Evolutionary conservation across 2,888 invertebrate species (phyloP).

Genomic region (Microctonus brassicae): DNA sequence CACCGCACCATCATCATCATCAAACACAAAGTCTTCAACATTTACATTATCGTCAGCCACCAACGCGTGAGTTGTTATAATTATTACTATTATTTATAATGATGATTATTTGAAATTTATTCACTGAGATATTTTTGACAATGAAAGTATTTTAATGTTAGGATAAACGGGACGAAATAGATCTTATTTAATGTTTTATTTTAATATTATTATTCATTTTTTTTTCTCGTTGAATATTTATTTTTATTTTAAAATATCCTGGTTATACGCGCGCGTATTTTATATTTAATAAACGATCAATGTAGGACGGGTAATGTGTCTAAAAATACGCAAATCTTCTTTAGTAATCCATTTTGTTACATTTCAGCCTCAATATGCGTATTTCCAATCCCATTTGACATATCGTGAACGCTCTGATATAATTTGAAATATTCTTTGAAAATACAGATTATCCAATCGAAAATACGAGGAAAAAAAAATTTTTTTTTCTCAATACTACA

Average conservation of each 20-base stretch:
- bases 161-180: too few species aligned
- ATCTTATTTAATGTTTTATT: too few species aligned
- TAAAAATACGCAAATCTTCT: neutral
- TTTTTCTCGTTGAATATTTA: too few species aligned
- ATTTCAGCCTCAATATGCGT: neutral
- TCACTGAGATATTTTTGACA: neutral
- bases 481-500: too few species aligned
- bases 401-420: neutral
- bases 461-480: too few species aligned
- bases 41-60: constrained; percentile 66
- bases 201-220: too few species aligned
- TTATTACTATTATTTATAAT: neutral
- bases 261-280: neutral
- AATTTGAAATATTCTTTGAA: too few species aligned
- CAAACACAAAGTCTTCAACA: constrained; percentile 66
- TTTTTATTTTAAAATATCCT: too few species aligned
- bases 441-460: too few species aligned
- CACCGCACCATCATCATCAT: constrained; percentile 62
- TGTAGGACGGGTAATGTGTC: constrained; percentile 12
- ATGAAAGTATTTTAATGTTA: too few species aligned
- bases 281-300: constrained; percentile 5
- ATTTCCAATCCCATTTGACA: neutral
- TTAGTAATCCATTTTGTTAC: neutral
- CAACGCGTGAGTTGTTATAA: constrained; percentile 61
- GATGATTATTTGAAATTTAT: neutral